Evolutionary conservation across 1,140 invertebrate genomes (phyloP).

Genomic region (Adelges cooleyi): DNA sequence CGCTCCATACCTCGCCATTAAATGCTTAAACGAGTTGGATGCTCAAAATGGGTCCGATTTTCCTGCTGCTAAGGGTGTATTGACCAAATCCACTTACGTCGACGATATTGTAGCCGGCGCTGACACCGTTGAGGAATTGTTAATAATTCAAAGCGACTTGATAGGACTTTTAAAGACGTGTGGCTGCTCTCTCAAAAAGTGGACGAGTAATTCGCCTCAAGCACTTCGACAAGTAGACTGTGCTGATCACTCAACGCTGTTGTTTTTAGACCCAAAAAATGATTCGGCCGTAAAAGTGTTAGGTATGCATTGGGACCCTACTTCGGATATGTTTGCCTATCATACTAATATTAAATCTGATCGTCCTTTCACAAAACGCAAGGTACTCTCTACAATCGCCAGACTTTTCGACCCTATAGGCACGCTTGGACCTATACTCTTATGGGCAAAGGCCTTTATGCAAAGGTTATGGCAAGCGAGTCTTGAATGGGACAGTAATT

Average conservation of each 20-base stretch:
- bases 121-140: neutral
- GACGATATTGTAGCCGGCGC: slow-evolving; percentile 36
- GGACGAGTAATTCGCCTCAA: too few relatives aligned
- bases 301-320: slow-evolving; percentile 16
- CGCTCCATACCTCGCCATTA: slow-evolving; percentile 36
- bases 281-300: neutral
- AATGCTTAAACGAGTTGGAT: slow-evolving; percentile 35
- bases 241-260: too few relatives aligned
- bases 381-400: slow-evolving; percentile 31
- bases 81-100: slow-evolving; percentile 39
- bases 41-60: slow-evolving; percentile 31
- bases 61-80: slow-evolving; percentile 33
- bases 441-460: slow-evolving; percentile 30
- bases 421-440: too few relatives aligned
- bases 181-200: slow-evolving; percentile 1
- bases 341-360: too few relatives aligned
- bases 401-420: too few relatives aligned
- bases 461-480: slow-evolving; percentile 31
- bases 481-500: too few relatives aligned
- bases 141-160: neutral
- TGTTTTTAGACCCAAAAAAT: too few relatives aligned
- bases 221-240: too few relatives aligned
- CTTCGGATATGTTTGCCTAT: neutral
- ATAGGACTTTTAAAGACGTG: neutral
- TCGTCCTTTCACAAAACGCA: slow-evolving; percentile 29